Conservation (phyloP, 2,113 vertebrate genomes). For the Forbesichthys agassizii region DNA sequence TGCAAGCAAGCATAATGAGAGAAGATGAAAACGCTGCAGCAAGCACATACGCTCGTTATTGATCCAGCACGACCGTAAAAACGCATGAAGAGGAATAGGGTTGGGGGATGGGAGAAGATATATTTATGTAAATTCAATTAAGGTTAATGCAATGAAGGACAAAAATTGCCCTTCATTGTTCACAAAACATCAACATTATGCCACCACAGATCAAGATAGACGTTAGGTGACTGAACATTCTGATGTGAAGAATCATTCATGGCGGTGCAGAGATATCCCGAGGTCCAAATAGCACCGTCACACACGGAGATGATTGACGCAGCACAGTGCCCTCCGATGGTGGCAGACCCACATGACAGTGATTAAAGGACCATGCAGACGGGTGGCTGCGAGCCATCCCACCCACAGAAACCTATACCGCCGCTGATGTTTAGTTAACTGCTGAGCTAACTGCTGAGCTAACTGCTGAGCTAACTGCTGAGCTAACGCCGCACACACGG, state of each 20-base stretch:
- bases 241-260: slow-evolving; percentile 53
- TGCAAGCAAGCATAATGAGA: slow-evolving; percentile 15
- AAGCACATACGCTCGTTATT: slow-evolving; percentile 12
- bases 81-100: not conserved
- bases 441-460: too few species aligned
- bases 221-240: slow-evolving; percentile 24
- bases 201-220: not conserved
- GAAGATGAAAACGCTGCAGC: slow-evolving; percentile 3
- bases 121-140: not conserved
- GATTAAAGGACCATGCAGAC: slow-evolving; percentile 22
- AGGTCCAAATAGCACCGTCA: slow-evolving; percentile 49
- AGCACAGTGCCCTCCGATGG: slow-evolving; percentile 63
- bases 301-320: slow-evolving; percentile 32
- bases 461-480: too few species aligned
- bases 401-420: slow-evolving; percentile 48
- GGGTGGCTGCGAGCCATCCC: slow-evolving; percentile 34
- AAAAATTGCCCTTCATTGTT: too few species aligned
- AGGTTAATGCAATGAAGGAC: too few species aligned
- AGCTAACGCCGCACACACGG: not conserved
- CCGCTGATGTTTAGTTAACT: slow-evolving; percentile 40
- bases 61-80: slow-evolving; percentile 5
- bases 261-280: slow-evolving; percentile 57
- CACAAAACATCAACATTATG: too few species aligned
- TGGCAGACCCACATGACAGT: slow-evolving; percentile 33
- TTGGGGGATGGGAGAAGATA: slow-evolving; percentile 3